Evolutionary conservation across 2,888 invertebrate species (phyloP).

Genomic region (Spodoptera littoralis): DNA sequence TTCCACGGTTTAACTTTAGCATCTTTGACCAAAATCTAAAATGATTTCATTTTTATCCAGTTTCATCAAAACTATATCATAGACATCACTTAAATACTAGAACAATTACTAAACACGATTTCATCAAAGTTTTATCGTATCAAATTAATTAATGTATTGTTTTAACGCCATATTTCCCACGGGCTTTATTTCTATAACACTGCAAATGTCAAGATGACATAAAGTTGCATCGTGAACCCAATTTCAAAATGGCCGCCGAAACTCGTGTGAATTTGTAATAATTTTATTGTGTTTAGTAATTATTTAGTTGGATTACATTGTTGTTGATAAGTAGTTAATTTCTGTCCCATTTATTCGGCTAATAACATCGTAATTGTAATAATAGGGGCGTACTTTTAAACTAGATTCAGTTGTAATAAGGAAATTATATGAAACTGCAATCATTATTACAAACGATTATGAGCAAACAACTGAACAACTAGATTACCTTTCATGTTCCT

Average conservation of each 20-base stretch:
- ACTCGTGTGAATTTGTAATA: conserved; percentile 49
- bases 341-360: too few species aligned
- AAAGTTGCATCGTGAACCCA: conserved; percentile 37
- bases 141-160: conserved; percentile 45
- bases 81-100: conserved; percentile 5
- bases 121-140: conserved; percentile 39
- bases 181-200: conserved; percentile 39
- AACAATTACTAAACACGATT: conserved; percentile 43
- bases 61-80: conserved; percentile 9
- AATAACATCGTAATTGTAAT: conserved; percentile 6
- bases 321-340: conserved; percentile 2
- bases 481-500: too few species aligned
- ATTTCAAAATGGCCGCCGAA: conserved; percentile 48
- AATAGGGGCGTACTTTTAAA: conserved; percentile 1
- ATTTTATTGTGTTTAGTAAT: conserved; percentile 37
- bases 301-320: conserved; percentile 12
- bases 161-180: conserved; percentile 49
- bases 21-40: conserved; percentile 18
- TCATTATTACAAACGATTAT: too few species aligned
- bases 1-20: background rate
- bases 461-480: too few species aligned
- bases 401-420: background rate
- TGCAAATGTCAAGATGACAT: conserved; percentile 44
- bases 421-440: background rate
- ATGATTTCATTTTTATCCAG: conserved; percentile 13